Conservation (phyloP, 2,888 invertebrate genomes). For the Perdita meconis region DNA sequence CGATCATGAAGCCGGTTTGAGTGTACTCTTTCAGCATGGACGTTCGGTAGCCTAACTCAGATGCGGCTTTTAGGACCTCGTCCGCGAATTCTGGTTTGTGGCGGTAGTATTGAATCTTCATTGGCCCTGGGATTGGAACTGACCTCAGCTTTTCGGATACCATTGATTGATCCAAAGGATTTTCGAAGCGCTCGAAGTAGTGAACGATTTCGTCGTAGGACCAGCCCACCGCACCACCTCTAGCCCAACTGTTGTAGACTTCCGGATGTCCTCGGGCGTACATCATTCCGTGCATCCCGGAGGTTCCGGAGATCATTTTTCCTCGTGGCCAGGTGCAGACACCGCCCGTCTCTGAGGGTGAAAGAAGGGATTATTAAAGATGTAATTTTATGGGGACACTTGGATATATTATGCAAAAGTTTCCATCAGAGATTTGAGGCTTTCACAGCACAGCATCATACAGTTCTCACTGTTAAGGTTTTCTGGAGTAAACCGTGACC, state of each 20-base stretch:
- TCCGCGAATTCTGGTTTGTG: conserved; percentile 77
- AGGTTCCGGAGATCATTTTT: conserved; percentile 87
- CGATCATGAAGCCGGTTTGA: conserved; percentile 83
- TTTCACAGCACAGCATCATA: no score
- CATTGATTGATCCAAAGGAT: conserved; percentile 76
- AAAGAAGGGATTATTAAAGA: no score
- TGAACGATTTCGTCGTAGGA: conserved; percentile 85
- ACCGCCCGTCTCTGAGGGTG: conserved; percentile 75
- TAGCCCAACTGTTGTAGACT: conserved; percentile 86
- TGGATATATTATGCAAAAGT: no score
- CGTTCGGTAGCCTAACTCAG: conserved; percentile 82
- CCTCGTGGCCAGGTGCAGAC: conserved; percentile 85
- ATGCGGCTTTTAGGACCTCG: conserved; percentile 77
- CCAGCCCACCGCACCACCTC: conserved; percentile 86
- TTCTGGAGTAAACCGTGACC: no score
- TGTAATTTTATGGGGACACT: no score
- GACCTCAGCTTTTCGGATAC: conserved; percentile 66
- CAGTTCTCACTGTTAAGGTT: no score
- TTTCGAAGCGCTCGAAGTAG: conserved; percentile 86
- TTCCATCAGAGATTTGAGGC: no score
- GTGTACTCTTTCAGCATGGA: conserved; percentile 73
- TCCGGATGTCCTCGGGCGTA: conserved; percentile 86
- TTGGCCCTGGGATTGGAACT: conserved; percentile 69
- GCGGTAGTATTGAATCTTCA: conserved; percentile 80
- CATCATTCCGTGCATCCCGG: conserved; percentile 88